Base-by-base conservation (phyloP, 2,797 vertebrate genomes). In the Myotis myotis region DNA sequence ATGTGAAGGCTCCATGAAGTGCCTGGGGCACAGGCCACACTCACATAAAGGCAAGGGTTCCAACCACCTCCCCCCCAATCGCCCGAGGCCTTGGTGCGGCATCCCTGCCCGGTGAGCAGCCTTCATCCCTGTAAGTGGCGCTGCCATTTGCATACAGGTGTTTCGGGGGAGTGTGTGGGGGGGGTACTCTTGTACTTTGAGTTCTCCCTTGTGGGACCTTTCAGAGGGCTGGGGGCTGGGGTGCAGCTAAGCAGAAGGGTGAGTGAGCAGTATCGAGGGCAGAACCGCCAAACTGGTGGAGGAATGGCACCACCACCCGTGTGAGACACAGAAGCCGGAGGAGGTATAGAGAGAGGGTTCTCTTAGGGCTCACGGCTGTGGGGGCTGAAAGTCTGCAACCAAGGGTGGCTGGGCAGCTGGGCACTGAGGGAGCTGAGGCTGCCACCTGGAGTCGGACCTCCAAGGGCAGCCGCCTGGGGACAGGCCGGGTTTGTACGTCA, bases 251-350 rank as follows among this genome's bases (percentile, higher is more conserved):
- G 36, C 80, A 66, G 53, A 51, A 76, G 19, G 80, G 28, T 28
- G 28, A 49, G 53, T 15, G 38, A 9, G 15, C 20, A 20, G 30
- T 30, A 25, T 51, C 20, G 36, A 70, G 41, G 55, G 19, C 7
- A 74, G 85, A 53, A 36, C 17, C 17, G 33, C 82, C 8, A 62
- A 80, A 49, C 10, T 6, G 62, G 62, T 3, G 19, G 38, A 8
- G 38, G 55, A 0, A 7, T 0, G 15, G 44, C 11, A 62, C 36
- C 51, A 0, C 0, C 11, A 4, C 1, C 22, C 30, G 7, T 28
- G 9, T 13, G 6, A 22, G 60, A 66, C 71, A 86, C 36, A 53
- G 53, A 85, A 64, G n/a, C 60, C 80, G 1, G 8, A 38, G 17
- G 30, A 74, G 71, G 12, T 12, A 3, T 12, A 71, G 4, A n/a